Conservation (phyloP, 1,140 invertebrate species). For the Drosophila malerkotliana region DNA sequence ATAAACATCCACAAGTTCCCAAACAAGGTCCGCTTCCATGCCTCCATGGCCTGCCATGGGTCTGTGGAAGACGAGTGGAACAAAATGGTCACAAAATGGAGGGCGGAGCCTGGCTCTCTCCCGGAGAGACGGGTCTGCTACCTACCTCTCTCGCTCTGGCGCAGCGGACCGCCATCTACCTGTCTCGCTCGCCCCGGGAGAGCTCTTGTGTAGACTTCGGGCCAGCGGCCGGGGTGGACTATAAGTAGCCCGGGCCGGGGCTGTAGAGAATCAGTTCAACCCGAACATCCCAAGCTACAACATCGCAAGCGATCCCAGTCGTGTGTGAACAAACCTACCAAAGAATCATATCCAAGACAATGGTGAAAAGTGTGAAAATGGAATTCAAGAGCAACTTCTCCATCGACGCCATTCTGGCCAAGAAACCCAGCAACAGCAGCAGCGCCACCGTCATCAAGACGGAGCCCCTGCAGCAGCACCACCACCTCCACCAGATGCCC, state of each 20-base stretch:
- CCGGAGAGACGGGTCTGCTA: neutral
- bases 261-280: conserved; percentile 68
- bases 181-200: conserved; percentile 13
- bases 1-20: conserved; percentile 81
- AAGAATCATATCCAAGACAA: conserved; percentile 14
- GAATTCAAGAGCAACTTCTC: conserved; percentile 87
- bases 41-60: neutral
- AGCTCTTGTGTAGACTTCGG: conserved; percentile 34
- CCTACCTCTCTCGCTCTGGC: conserved; percentile 6
- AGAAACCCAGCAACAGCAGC: conserved; percentile 53
- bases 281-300: conserved; percentile 52
- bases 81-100: conserved; percentile 67
- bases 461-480: conserved; percentile 50
- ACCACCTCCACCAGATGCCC: conserved; percentile 23
- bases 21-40: conserved; percentile 52
- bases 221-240: conserved; percentile 38
- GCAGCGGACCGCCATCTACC: neutral
- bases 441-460: conserved; percentile 52
- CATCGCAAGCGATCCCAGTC: conserved; percentile 32
- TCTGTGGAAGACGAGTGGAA: conserved; percentile 73
- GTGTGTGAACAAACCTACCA: conserved; percentile 34
- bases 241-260: conserved; percentile 62
- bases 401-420: conserved; percentile 88
- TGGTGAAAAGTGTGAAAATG: conserved; percentile 82
- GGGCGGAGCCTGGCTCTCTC: conserved; percentile 51